Base-by-base conservation (phyloP, 2,797 vertebrate genomes). In the Sebastes steindachneri region DNA sequence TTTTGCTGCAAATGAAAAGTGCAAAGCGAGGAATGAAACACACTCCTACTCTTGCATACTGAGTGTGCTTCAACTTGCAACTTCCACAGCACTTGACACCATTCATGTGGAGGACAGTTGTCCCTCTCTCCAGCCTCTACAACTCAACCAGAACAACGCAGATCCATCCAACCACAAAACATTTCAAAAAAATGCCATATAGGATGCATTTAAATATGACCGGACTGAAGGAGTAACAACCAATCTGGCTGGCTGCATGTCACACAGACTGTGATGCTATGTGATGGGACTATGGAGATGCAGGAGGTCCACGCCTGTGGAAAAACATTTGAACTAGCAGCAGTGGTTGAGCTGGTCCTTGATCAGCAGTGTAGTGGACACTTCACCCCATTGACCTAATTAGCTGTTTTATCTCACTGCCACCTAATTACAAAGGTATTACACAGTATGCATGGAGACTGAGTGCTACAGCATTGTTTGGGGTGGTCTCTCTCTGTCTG, bases 371-470 rank as follows among this genome's bases (percentile, higher is more conserved):
- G 71, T 68, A 85, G 85, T 84, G 91, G 80, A 80, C 83, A 82
- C 87, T 88, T 90, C 83, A 91, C 83, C 79, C 81, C 60, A 68
- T 84, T 91, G 85, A 82, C 85, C 73, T 63, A 86, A 92, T 92
- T 82, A 81, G 73, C 29, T 63, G 73, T 73, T 85, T 69, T 77
- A 80, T 77, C 71, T 85, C 68, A 84, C 70, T 73, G 73, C 81
- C 70, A 57, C 69, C 84, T 81, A 86, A 89, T 84, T 85, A 86
- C 66, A n/a, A 74, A 80, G 64, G 55, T 82, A 81, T 80, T 86
- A 73, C 82, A 79, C 77, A 58, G 78, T 29, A 63, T 64, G 68
- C 45, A 64, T 14, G 37, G 35, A 60, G 60, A 45, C 57, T 12
- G 65, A 74, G 84, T 21, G 51, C 33, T 12, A 19, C 66, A 80